Evolutionary conservation across 2,888 invertebrate species (phyloP).

Genomic region (Tinea trinotella): DNA sequence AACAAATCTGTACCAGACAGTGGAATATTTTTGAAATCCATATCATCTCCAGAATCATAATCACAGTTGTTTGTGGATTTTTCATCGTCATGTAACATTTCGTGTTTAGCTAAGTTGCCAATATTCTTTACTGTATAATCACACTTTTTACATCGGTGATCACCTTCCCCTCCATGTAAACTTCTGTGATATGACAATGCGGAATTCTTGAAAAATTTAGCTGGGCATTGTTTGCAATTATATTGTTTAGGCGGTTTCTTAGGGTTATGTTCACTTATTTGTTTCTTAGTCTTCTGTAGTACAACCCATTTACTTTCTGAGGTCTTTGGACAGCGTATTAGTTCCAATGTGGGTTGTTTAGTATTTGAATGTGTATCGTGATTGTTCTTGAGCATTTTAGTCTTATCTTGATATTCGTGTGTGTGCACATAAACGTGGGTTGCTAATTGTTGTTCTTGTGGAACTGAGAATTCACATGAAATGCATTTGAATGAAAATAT

Average conservation of each 20-base stretch:
- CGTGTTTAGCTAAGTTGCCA: conserved; percentile 78
- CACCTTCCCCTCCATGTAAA: conserved; percentile 75
- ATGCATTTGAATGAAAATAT: conserved; percentile 78
- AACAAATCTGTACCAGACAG: conserved; percentile 77
- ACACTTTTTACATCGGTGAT: conserved; percentile 79
- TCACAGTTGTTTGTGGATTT: conserved; percentile 43
- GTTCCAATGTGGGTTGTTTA: conserved; percentile 75
- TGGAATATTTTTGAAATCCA: conserved; percentile 69
- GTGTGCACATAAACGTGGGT: conserved; percentile 83
- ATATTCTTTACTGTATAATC: conserved; percentile 79
- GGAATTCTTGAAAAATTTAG: conserved; percentile 80
- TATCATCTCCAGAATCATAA: conserved; percentile 64
- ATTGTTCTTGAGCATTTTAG: conserved; percentile 76
- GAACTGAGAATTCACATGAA: conserved; percentile 83
- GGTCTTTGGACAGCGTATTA: conserved; percentile 39
- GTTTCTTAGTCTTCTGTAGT: conserved; percentile 33
- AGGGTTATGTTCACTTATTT: not conserved
- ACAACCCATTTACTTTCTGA: conserved; percentile 64
- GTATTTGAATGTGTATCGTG: conserved; percentile 76
- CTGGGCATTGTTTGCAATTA: conserved; percentile 77
- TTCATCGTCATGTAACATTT: conserved; percentile 64
- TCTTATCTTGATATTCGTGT: conserved; percentile 83
- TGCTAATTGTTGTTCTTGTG: conserved; percentile 77
- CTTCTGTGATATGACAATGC: conserved; percentile 80
- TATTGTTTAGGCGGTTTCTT: conserved; percentile 45